Percentiles rank a stretch among this genome's conserved stretches.
Conservation (phyloP, 2,888 invertebrate species). For the Melinaea marsaeus region DNA sequence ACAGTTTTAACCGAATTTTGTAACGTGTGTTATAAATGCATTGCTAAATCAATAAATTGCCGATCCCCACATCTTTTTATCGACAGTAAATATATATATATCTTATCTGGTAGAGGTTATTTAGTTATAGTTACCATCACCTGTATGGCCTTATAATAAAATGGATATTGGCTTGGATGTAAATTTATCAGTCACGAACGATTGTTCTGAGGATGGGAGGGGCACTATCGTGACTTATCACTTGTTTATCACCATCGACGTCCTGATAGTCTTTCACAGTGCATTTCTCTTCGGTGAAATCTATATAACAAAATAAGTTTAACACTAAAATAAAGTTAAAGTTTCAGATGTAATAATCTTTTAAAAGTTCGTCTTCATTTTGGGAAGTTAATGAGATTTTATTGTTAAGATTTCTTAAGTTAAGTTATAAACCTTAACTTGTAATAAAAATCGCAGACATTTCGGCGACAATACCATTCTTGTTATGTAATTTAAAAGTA, state of each 20-base stretch:
- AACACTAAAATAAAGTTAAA: not conserved
- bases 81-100: slow-evolving; percentile 18
- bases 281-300: slow-evolving; percentile 1
- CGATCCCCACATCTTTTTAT: not conserved
- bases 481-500: too few species aligned
- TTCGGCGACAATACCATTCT: not conserved
- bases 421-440: not conserved
- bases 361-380: not conserved
- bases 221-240: slow-evolving; percentile 31
- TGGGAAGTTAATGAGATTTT: not conserved
- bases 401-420: not conserved
- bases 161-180: slow-evolving; percentile 14
- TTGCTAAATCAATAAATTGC: not conserved
- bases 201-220: slow-evolving; percentile 21
- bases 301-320: not conserved
- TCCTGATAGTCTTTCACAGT: slow-evolving; percentile 22
- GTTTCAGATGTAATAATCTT: not conserved
- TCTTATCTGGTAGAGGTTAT: slow-evolving; percentile 13
- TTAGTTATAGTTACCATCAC: slow-evolving; percentile 14
- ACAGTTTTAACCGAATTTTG: too few species aligned
- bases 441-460: not conserved
- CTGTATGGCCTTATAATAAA: slow-evolving; percentile 6
- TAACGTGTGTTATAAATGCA: not conserved
- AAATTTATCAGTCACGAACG: slow-evolving; percentile 10
- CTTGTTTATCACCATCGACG: slow-evolving; percentile 26